These are phyloP conservation scores for Rhinopomastus cyanomelas DNA, from an alignment of 2,113 vertebrate species.

Conservation along the genomic window DNA sequence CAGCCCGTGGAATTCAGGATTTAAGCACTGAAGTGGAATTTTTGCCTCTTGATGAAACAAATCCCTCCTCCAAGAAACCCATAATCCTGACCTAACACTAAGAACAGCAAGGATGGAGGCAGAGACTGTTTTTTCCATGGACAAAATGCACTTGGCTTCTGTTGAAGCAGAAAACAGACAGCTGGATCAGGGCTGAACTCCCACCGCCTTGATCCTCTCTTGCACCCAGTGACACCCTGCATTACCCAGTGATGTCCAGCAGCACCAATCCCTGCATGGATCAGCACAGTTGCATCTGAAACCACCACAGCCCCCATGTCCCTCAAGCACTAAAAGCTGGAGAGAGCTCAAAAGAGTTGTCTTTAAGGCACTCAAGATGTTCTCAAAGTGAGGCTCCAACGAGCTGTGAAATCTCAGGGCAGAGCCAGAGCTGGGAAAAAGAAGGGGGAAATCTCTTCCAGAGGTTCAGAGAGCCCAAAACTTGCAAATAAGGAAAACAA, in stretches of 20 bases:
- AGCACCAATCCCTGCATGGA: fast-evolving
- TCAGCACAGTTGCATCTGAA: neutral
- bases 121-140: neutral
- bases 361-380: neutral
- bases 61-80: neutral
- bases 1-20: neutral
- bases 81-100: neutral
- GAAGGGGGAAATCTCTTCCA: slow-evolving; percentile 23
- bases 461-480: neutral
- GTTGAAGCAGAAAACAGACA: neutral
- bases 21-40: neutral
- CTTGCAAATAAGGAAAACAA: neutral
- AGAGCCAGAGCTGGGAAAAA: slow-evolving; percentile 14
- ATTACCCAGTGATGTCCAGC: neutral
- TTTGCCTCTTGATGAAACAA: neutral
- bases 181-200: neutral
- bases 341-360: neutral
- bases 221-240: neutral
- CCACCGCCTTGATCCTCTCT: neutral
- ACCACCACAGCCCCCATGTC: fast-evolving
- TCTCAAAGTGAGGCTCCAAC: neutral
- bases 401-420: slow-evolving; percentile 49
- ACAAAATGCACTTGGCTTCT: neutral
- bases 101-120: neutral
- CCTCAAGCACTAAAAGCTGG: neutral